These are phyloP conservation scores for Anhinga rufa DNA, from an alignment of 2,113 vertebrate species.

Conservation along the genomic window DNA sequence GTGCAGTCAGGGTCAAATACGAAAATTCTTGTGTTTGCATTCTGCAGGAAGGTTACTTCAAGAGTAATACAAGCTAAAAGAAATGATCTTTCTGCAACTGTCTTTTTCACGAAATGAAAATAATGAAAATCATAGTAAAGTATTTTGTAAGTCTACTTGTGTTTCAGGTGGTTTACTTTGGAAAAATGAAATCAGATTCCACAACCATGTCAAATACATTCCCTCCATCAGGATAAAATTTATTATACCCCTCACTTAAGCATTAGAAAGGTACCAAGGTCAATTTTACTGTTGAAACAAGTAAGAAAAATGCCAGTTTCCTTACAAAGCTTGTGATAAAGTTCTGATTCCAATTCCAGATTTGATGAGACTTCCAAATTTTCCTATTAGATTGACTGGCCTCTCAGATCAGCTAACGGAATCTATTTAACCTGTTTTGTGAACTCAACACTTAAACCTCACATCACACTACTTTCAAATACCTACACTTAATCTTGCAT, in stretches of 20 bases:
- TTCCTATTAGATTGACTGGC: not conserved
- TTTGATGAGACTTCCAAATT: not conserved
- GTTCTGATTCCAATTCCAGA: not conserved
- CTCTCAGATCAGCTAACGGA: not conserved
- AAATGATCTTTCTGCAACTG: not conserved
- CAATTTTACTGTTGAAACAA: not conserved
- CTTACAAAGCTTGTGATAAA: not conserved
- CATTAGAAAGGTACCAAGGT: not conserved
- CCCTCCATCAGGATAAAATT: not conserved
- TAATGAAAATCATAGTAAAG: not conserved
- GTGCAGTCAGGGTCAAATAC: not conserved
- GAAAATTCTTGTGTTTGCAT: not conserved
- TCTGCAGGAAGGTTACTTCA: not conserved
- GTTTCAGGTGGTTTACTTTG: not conserved
- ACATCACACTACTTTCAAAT: not conserved
- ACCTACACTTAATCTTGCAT: fast-evolving
- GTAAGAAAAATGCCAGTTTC: not conserved
- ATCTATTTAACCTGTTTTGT: not conserved
- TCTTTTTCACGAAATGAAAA: not conserved
- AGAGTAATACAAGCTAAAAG: not conserved
- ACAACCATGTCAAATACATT: not conserved
- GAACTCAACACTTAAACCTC: not conserved
- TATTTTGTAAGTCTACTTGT: fast-evolving
- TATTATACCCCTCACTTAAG: not conserved
- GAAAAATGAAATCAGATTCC: not conserved